Conservation (phyloP, 2,797 vertebrate genomes). For the Chelmon rostratus region DNA sequence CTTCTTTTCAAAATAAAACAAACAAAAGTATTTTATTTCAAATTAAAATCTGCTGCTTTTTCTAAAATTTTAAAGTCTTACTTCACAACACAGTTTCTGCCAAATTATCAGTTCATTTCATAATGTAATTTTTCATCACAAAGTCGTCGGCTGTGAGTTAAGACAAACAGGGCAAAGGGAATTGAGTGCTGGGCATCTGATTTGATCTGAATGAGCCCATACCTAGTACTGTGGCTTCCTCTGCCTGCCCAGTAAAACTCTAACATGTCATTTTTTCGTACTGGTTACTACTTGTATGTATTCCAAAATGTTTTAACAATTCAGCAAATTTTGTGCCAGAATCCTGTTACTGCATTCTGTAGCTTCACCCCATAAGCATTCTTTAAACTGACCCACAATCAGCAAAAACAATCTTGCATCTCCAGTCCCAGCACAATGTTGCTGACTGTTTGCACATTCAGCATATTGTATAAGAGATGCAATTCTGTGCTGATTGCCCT, state of each 20-base stretch:
- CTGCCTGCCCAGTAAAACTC: background rate
- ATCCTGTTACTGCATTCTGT: constrained; percentile 36
- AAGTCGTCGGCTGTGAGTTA: too few relatives aligned
- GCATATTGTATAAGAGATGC: constrained; percentile 14
- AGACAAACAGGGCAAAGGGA: too few relatives aligned
- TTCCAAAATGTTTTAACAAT: constrained; percentile 38
- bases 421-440: constrained; percentile 24
- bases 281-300: constrained; percentile 10
- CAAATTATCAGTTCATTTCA: too few relatives aligned
- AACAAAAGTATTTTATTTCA: background rate
- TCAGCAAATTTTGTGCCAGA: constrained; percentile 59
- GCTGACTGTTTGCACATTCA: constrained; percentile 46
- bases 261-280: constrained; percentile 22
- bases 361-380: constrained; percentile 29
- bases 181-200: too few relatives aligned
- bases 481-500: background rate
- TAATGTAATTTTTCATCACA: too few relatives aligned
- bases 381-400: constrained; percentile 43
- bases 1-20: too few relatives aligned
- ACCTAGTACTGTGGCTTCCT: too few relatives aligned
- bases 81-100: too few relatives aligned
- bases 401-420: constrained; percentile 32
- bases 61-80: background rate
- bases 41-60: background rate
- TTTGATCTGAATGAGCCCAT: too few relatives aligned